Evolutionary conservation across 2,888 invertebrate genomes (phyloP), one percentile per base, ranked within the genome.

Genomic region (Lithophane semibrunnea): DNA sequence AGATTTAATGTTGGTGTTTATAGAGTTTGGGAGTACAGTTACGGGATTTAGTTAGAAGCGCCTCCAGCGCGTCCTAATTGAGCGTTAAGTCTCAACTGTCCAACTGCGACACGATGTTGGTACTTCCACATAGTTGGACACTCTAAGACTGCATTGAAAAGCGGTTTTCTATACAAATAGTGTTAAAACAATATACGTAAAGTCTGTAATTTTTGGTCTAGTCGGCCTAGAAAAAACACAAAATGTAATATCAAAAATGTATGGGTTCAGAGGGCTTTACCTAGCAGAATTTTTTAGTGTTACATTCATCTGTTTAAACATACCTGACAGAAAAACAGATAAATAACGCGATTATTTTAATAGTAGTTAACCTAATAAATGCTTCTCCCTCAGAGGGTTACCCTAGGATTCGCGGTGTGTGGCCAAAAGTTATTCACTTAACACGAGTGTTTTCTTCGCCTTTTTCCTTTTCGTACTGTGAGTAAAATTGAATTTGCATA

Each of bases 31-130:
- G n/a, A n/a, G 18, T 0, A 42, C 18, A 24, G 42, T 69, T 42
- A 44, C 29, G 10, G 5, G 13, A 44, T 70, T 69, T 66, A 66
- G 21, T 13, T 66, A 1, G 5, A 21, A 66, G 66, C 21, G 24
- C 21, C 18, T 44, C 24, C 21, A 9, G 5, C 44, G 8, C 24
- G 5, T 21, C 0, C 13, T 69, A 21, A 69, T 69, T 69, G 24
- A 44, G 29, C 3, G 44, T 29, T 70, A 66, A 66, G 21, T 18
- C 21, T 16, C 24, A 65, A 70, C 44, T 66, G 21, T 70, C 66
- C 44, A 66, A 44, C 13, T 65, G 42, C 18, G 65, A 24, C 37
- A 68, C 37, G 42, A 69, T 5, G 67, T 44, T 12, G 16, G 44
- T 29, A 44, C 29, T 44, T 47, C 16, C 21, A 67, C 29, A 67